phyloP scores from a whole-genome alignment of 2,888 invertebrate species.

The Muscina levida region DNA sequence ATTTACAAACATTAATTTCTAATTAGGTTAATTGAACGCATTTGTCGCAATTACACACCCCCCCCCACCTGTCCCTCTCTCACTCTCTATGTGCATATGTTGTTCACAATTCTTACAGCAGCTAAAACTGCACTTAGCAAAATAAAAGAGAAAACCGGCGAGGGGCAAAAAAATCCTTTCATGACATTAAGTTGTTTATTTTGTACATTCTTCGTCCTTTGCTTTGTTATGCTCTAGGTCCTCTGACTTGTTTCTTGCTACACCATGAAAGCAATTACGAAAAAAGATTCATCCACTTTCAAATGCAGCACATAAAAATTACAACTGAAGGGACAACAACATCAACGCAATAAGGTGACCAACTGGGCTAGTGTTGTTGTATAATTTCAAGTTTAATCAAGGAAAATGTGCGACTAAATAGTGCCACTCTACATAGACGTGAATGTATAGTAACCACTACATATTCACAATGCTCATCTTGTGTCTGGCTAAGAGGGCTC shows the following conservation, averaged over 20 bases:
- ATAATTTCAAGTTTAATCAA: too few relatives aligned
- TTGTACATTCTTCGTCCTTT: conserved; percentile 9
- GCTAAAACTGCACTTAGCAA: neutral
- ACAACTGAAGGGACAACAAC: neutral
- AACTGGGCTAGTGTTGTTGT: too few relatives aligned
- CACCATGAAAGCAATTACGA: neutral
- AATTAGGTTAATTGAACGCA: conserved; percentile 58
- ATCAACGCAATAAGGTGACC: neutral
- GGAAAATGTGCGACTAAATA: neutral
- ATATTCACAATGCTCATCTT: neutral
- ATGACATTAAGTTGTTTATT: conserved; percentile 45
- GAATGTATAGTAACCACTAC: neutral
- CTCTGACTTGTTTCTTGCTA: too few relatives aligned
- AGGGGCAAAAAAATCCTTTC: conserved; percentile 46
- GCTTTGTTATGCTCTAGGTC: neutral
- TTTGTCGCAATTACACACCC: conserved; percentile 10
- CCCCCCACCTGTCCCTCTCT: too few relatives aligned
- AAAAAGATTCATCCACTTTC: conserved; percentile 15
- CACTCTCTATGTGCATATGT: too few relatives aligned
- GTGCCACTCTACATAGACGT: too few relatives aligned
- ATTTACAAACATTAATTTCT: neutral
- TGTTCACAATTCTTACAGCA: neutral
- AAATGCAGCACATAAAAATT: conserved; percentile 34
- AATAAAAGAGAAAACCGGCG: too few relatives aligned
- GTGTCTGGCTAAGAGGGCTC: neutral